Evolutionary conservation across 2,888 invertebrate species (phyloP).

Genomic region (Athalia rosae): DNA sequence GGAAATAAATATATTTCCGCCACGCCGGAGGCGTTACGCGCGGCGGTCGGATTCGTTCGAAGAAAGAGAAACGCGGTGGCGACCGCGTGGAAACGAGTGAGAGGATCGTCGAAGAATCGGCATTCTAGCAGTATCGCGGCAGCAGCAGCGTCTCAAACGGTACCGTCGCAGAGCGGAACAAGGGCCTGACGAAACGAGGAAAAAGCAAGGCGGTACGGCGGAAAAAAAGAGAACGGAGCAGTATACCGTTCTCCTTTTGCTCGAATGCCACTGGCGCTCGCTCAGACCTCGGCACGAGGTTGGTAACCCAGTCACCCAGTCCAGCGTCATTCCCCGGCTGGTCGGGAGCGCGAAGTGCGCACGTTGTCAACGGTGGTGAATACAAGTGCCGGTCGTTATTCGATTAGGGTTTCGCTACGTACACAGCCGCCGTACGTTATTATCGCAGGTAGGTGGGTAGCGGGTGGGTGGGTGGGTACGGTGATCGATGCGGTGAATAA

Average conservation of each 20-base stretch:
- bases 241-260: slow-evolving; percentile 37
- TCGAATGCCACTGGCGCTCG: slow-evolving; percentile 5
- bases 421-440: neutral
- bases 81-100: neutral
- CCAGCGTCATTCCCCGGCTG: slow-evolving; percentile 40
- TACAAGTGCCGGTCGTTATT: slow-evolving; percentile 21
- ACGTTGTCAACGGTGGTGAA: slow-evolving; percentile 10
- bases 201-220: neutral
- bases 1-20: no score
- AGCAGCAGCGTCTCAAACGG: neutral
- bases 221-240: neutral
- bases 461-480: no score
- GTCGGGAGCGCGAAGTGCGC: slow-evolving; percentile 36
- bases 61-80: neutral
- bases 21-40: no score
- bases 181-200: slow-evolving; percentile 17
- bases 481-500: neutral
- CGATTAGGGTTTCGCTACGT: slow-evolving; percentile 3
- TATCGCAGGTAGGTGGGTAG: no score
- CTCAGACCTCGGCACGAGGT: slow-evolving; percentile 47
- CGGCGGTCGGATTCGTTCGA: no score
- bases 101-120: neutral
- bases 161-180: neutral
- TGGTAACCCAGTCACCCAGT: slow-evolving; percentile 56
- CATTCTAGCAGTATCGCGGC: neutral